phyloP scores from a whole-genome alignment of 37 sponge, comb jelly and placozoan species.

The Crambe crambe region DNA sequence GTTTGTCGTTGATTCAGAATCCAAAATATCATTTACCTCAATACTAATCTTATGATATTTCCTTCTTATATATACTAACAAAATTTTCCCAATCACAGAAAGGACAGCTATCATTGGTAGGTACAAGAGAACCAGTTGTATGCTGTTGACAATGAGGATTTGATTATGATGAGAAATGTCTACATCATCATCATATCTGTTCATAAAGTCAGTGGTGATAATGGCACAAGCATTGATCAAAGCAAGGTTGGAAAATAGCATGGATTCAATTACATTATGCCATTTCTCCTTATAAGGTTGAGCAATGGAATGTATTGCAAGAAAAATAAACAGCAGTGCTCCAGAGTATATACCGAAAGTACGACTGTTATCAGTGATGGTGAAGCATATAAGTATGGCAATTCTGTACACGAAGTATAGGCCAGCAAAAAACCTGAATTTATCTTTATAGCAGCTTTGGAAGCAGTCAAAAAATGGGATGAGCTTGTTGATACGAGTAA shows the following conservation, averaged over 20 bases:
- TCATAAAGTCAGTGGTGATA: background rate
- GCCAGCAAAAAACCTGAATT: constrained; percentile 23
- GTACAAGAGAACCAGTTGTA: background rate
- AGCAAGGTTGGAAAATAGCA: constrained; percentile 1
- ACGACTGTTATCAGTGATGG: background rate
- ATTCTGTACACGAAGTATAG: constrained; percentile 26
- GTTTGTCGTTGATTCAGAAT: background rate
- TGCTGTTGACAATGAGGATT: background rate
- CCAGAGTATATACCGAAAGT: background rate
- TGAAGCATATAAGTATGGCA: background rate
- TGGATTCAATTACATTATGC: background rate
- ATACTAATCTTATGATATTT: background rate
- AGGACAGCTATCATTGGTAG: background rate
- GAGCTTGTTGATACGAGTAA: background rate
- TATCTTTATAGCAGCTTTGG: constrained; percentile 32
- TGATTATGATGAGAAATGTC: background rate
- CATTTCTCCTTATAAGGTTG: constrained; percentile 7
- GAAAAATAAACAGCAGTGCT: background rate
- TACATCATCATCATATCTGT: background rate
- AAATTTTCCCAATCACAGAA: background rate
- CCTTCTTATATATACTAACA: background rate
- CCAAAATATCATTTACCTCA: background rate
- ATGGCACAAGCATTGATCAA: background rate
- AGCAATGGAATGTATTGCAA: constrained; percentile 10
- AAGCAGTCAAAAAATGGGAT: constrained; percentile 24